Percentiles rank a stretch among this genome's conserved stretches.
These are phyloP conservation scores for Orchestia grillus DNA, from an alignment of 1,140 invertebrate genomes.

Conservation along the genomic window DNA sequence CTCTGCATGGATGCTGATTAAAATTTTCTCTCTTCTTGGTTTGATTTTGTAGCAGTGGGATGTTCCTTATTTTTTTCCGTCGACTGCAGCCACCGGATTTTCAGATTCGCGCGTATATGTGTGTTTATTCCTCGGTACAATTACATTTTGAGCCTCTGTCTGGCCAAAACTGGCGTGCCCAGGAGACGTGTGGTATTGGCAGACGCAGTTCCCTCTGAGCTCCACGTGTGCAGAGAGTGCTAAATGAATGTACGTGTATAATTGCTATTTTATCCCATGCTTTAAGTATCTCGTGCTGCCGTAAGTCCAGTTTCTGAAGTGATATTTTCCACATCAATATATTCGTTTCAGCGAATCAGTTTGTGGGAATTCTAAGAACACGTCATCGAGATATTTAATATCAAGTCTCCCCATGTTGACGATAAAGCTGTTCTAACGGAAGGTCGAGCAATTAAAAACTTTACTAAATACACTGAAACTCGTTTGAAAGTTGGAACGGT, in stretches of 20 bases:
- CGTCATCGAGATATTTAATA: neutral
- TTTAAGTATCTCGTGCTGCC: neutral
- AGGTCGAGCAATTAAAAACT: slow-evolving; percentile 20
- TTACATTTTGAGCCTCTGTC: neutral
- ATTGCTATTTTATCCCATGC: neutral
- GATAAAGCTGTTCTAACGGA: slow-evolving; percentile 10
- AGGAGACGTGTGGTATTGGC: neutral
- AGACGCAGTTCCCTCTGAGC: neutral
- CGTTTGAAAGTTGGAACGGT: slow-evolving; percentile 17
- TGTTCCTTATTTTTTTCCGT: neutral
- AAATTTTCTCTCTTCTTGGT: neutral
- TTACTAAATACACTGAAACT: neutral
- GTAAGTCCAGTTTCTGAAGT: neutral
- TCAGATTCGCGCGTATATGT: neutral
- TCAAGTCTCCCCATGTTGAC: neutral
- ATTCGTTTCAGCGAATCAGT: neutral
- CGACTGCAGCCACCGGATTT: neutral
- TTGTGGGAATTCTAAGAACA: neutral
- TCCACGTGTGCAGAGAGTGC: neutral
- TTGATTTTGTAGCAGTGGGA: neutral
- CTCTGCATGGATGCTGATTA: neutral
- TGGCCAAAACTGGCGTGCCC: neutral
- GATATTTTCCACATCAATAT: neutral
- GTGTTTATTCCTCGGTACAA: neutral
- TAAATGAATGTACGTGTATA: neutral